Percentiles rank a stretch among this genome's conserved stretches.
Conservation (phyloP, 1,140 invertebrate genomes). For the Episyrphus balteatus region DNA sequence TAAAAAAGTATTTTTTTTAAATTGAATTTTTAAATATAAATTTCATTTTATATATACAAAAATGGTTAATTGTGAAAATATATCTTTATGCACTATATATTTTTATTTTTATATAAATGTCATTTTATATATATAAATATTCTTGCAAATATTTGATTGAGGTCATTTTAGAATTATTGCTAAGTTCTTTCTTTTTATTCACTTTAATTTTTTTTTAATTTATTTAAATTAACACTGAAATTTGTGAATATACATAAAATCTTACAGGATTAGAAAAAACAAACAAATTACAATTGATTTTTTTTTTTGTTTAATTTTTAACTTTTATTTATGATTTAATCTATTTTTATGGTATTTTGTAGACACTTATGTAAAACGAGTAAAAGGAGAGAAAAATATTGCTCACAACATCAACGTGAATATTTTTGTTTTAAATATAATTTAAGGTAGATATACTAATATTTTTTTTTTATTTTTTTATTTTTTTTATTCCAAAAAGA, state of each 20-base stretch:
- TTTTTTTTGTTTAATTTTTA: conserved; percentile 2
- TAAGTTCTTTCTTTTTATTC: conserved; percentile 20
- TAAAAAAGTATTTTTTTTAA: no score
- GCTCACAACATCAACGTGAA: conserved; percentile 38
- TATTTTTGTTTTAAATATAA: conserved; percentile 23
- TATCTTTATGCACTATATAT: background rate
- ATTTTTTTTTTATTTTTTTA: conserved; percentile 6
- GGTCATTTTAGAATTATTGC: conserved; percentile 38
- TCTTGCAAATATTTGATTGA: conserved; percentile 36
- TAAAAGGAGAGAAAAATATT: conserved; percentile 6
- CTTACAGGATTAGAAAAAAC: conserved; percentile 1
- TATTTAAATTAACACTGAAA: no score
- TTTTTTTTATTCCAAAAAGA: conserved; percentile 31
- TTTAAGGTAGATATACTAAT: conserved; percentile 11
- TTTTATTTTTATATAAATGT: conserved; percentile 7
- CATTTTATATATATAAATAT: conserved; percentile 24
- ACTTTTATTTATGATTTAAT: background rate
- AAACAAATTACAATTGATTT: background rate
- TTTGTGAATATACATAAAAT: no score
- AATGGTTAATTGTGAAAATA: no score
- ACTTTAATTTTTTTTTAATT: background rate
- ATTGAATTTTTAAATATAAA: no score
- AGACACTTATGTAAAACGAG: conserved; percentile 8
- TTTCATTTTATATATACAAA: no score
- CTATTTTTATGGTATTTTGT: conserved; percentile 2